Percentiles rank a stretch among this genome's conserved stretches.
Conservation (phyloP, 2,888 invertebrate genomes). For the Caenorhabditis sp. region DNA sequence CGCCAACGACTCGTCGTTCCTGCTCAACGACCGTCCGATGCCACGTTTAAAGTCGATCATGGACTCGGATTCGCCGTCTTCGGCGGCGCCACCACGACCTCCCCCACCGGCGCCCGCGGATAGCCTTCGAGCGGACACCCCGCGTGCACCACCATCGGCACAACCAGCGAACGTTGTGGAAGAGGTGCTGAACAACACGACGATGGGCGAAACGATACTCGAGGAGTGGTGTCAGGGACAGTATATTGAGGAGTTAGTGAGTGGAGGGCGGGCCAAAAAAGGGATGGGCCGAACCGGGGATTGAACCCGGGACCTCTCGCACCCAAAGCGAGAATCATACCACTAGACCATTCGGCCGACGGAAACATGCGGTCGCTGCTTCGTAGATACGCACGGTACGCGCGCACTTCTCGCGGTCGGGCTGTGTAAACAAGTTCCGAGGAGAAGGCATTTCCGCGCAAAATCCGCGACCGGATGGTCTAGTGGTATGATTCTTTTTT, state of each 20-base stretch:
- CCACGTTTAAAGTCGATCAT: slow-evolving; percentile 29
- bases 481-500: no score
- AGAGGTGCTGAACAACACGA: background rate
- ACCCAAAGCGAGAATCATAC: slow-evolving; percentile 80
- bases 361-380: no score
- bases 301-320: slow-evolving; percentile 79
- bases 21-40: slow-evolving; percentile 32
- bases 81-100: background rate
- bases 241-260: background rate
- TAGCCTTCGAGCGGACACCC: slow-evolving; percentile 9
- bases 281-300: slow-evolving; percentile 67
- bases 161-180: background rate
- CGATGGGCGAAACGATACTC: slow-evolving; percentile 15
- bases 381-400: no score
- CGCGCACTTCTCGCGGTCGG: no score
- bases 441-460: no score
- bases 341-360: slow-evolving; percentile 78
- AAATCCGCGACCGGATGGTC: no score
- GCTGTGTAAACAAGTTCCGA: no score
- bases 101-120: background rate
- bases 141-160: background rate
- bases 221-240: slow-evolving; percentile 36
- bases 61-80: background rate
- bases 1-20: slow-evolving; percentile 46
- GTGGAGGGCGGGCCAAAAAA: slow-evolving; percentile 45